Evolutionary conservation across 2,113 vertebrate species (phyloP).

Genomic region (Melanerpes aurifrons): DNA sequence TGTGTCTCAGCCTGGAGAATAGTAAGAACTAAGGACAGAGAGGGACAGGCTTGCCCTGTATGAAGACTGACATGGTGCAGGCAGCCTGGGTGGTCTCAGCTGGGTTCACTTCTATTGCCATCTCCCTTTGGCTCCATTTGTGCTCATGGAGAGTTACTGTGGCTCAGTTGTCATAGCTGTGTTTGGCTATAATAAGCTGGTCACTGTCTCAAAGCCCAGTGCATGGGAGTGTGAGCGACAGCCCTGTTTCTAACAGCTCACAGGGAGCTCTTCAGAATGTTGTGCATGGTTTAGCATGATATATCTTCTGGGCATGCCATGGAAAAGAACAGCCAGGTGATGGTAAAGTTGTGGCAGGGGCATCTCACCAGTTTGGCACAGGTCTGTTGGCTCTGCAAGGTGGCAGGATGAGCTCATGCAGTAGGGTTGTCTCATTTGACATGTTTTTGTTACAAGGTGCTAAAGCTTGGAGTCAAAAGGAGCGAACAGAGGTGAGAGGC

Average conservation of each 20-base stretch:
- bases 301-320: background rate
- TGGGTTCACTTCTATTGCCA: background rate
- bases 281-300: background rate
- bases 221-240: background rate
- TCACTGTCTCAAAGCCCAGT: background rate
- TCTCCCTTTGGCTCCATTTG: background rate
- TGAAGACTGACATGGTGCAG: background rate
- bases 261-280: background rate
- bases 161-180: background rate
- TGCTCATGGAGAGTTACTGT: background rate
- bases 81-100: conserved; percentile 12
- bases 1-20: background rate
- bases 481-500: background rate
- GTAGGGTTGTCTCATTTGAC: background rate
- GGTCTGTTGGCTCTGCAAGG: background rate
- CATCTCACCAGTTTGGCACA: background rate
- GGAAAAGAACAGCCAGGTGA: background rate
- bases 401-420: background rate
- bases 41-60: background rate
- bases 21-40: background rate
- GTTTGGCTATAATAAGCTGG: background rate
- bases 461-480: background rate
- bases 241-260: background rate
- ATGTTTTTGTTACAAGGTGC: background rate
- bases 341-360: background rate